Evolutionary conservation across 2,888 invertebrate genomes (phyloP).

Genomic region (Encarsia formosa): DNA sequence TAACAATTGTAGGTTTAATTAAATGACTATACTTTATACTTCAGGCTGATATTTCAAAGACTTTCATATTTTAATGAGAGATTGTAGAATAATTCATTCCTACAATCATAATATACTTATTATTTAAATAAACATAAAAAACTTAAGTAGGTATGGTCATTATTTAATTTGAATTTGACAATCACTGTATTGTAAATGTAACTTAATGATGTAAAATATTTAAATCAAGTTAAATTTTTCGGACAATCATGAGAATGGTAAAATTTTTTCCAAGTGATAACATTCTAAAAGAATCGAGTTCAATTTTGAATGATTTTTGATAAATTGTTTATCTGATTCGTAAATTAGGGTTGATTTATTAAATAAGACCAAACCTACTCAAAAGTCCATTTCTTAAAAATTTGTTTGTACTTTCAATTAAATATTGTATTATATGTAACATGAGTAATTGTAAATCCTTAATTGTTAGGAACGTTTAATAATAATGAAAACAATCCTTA

Average conservation of each 20-base stretch:
- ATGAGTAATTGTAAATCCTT: conserved; percentile 26
- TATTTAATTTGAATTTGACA: conserved; percentile 21
- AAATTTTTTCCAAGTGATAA: no score
- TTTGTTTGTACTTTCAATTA: conserved; percentile 20
- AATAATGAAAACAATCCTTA: no score
- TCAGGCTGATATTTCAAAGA: conserved; percentile 19
- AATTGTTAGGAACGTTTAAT: no score
- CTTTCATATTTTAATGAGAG: conserved; percentile 19
- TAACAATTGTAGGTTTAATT: conserved; percentile 11
- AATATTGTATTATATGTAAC: conserved; percentile 25
- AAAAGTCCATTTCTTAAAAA: conserved; percentile 9
- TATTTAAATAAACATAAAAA: conserved; percentile 12
- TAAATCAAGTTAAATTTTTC: no score
- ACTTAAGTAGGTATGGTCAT: conserved; percentile 19
- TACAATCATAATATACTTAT: conserved; percentile 13
- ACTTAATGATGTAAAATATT: no score
- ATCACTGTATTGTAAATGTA: no score
- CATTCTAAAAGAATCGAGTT: no score
- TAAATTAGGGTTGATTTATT: no score
- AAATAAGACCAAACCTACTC: conserved; percentile 17
- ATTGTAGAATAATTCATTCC: conserved; percentile 21
- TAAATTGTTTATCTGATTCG: no score
- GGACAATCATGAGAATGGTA: no score
- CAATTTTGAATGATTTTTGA: no score
- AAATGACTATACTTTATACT: conserved; percentile 9